Evolutionary conservation across 2,888 invertebrate species (phyloP), one percentile per base, ranked within the genome.

Genomic region (Eumerus sabulonum): DNA sequence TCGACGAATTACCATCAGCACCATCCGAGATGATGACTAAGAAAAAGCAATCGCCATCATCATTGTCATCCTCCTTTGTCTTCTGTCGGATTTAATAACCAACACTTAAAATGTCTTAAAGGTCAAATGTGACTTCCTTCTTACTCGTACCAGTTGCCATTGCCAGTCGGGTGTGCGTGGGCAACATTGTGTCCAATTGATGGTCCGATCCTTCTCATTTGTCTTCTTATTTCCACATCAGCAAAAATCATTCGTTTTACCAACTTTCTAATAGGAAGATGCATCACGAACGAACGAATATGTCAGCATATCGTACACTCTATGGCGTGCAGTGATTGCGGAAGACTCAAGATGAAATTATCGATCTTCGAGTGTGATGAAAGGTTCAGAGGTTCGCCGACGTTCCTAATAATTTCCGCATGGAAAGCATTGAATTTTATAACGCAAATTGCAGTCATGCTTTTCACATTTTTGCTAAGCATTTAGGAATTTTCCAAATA

Each of bases 121-220:
- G 60, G 54, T 71, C 76, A 71, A 18, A 71, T 71, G 60, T 71
- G 60, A 71, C 71, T 71, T 76, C 76, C 70, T 54, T 27, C 27
- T n/a, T n/a, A n/a, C n/a, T n/a, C n/a, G n/a, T n/a, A n/a, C n/a
- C n/a, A n/a, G n/a, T n/a, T n/a, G n/a, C n/a, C n/a, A n/a, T n/a
- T n/a, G n/a, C n/a, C n/a, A n/a, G n/a, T 27, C 27, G 27, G 27
- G 2, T 27, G 27, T 27, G n/a, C n/a, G 27, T 27, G 27, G 27
- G 27, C 27, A 27, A 4, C 27, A n/a, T n/a, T 27, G 3, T 27
- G 7, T 7, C 27, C 27, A 4, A 7, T 27, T 27, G 27, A n/a
- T n/a, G n/a, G n/a, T n/a, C n/a, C n/a, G n/a, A 27, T 27, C 27
- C 27, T 4, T 7, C 7, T 27, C 27, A 27, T 7, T 7, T 2